phyloP scores from a whole-genome alignment of 2,113 vertebrate species.

The Channa maculata region DNA sequence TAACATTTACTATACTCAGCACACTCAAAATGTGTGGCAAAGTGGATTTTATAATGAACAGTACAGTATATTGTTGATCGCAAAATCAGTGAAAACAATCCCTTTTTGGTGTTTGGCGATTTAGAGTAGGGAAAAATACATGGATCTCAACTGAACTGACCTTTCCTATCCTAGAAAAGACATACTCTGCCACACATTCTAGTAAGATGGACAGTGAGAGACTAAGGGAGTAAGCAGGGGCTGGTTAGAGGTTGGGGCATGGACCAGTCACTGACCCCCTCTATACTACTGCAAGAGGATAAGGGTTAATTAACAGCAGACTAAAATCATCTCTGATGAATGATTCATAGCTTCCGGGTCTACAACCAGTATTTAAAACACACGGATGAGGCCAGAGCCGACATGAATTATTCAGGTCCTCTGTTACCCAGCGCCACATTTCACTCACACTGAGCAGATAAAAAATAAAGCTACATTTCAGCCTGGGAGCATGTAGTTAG shows the following conservation, averaged over 20 bases:
- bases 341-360: constrained; percentile 77
- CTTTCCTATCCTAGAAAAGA: constrained; percentile 11
- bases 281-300: constrained; percentile 62
- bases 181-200: not conserved
- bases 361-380: constrained; percentile 78
- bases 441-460: constrained; percentile 54
- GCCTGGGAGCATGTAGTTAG: constrained; percentile 17
- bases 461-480: constrained; percentile 44
- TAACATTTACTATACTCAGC: constrained; percentile 62
- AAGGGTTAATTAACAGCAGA: constrained; percentile 82
- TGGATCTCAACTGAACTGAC: constrained; percentile 20
- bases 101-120: not conserved
- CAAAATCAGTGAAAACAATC: constrained; percentile 4
- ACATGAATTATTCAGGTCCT: constrained; percentile 76
- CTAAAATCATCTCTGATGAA: constrained; percentile 78
- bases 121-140: constrained; percentile 19
- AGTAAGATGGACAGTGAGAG: constrained; percentile 21
- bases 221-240: constrained; percentile 60
- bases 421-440: constrained; percentile 39
- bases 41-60: constrained; percentile 42
- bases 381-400: constrained; percentile 54
- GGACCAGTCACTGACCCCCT: constrained; percentile 64
- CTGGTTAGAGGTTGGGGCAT: constrained; percentile 61
- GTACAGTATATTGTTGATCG: constrained; percentile 8
- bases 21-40: constrained; percentile 37